Evolutionary conservation across 23 tunicate species (phyloP).

Genomic region (Corella eumyota): DNA sequence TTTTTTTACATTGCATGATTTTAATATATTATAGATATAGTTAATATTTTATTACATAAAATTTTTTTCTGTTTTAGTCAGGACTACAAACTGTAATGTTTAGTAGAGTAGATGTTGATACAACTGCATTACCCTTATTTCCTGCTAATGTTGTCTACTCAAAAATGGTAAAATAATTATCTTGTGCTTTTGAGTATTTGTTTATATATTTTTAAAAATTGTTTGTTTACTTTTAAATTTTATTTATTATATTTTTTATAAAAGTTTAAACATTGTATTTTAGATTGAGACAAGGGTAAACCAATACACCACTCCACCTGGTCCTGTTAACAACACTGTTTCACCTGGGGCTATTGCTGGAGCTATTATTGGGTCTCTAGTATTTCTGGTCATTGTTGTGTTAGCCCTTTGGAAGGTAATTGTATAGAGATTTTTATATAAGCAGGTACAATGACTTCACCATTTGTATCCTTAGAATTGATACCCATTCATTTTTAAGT

Average conservation of each 20-base stretch:
- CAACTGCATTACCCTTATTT: not conserved
- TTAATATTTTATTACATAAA: not conserved
- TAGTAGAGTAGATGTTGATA: conserved; percentile 2
- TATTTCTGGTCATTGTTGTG: not conserved
- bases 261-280: not conserved
- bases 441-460: no score
- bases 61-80: not conserved
- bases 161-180: not conserved
- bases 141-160: not conserved
- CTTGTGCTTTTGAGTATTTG: not conserved
- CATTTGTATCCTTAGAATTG: no score
- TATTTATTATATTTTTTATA: not conserved
- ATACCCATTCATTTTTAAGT: no score
- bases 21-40: not conserved
- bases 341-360: not conserved
- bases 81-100: conserved; percentile 1
- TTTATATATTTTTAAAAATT: not conserved
- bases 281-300: not conserved
- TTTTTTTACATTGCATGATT: no score
- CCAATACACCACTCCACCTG: not conserved
- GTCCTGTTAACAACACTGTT: not conserved
- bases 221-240: not conserved
- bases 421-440: no score
- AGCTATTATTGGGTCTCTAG: not conserved
- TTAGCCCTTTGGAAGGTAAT: not conserved